Evolutionary conservation across 2,797 vertebrate species (phyloP).

Genomic region (Lepilemur septentrionalis): DNA sequence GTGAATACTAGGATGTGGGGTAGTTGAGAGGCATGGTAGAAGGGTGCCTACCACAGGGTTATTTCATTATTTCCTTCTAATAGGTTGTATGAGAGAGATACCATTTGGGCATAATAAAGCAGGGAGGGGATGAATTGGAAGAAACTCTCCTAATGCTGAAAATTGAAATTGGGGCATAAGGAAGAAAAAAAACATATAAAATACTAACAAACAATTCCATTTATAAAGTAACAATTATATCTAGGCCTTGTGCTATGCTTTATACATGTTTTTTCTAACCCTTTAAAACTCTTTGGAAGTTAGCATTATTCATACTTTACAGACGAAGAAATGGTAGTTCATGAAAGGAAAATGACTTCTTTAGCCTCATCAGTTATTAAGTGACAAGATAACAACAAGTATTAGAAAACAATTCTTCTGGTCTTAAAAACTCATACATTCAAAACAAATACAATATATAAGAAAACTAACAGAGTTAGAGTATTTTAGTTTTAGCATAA

Average conservation of each 20-base stretch:
- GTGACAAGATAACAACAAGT: neutral
- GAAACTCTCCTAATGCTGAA: neutral
- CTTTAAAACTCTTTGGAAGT: neutral
- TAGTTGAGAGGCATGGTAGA: neutral
- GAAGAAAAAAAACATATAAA: neutral
- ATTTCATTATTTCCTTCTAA: neutral
- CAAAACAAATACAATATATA: neutral
- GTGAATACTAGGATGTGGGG: neutral
- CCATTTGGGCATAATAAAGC: neutral
- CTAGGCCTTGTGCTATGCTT: neutral
- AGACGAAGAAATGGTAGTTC: constrained; percentile 15
- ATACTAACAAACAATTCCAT: neutral
- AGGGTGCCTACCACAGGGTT: neutral
- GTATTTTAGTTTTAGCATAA: neutral
- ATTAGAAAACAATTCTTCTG: neutral
- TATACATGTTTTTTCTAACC: neutral
- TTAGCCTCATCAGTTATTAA: neutral
- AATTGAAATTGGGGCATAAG: neutral
- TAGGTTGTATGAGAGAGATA: neutral
- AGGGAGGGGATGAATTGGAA: neutral
- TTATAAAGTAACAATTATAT: neutral
- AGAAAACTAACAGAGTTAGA: neutral
- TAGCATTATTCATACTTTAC: neutral
- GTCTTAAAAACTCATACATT: neutral
- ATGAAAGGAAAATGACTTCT: neutral